Evolutionary conservation across 1,140 invertebrate species (phyloP).

Genomic region (Nylanderia fulva): DNA sequence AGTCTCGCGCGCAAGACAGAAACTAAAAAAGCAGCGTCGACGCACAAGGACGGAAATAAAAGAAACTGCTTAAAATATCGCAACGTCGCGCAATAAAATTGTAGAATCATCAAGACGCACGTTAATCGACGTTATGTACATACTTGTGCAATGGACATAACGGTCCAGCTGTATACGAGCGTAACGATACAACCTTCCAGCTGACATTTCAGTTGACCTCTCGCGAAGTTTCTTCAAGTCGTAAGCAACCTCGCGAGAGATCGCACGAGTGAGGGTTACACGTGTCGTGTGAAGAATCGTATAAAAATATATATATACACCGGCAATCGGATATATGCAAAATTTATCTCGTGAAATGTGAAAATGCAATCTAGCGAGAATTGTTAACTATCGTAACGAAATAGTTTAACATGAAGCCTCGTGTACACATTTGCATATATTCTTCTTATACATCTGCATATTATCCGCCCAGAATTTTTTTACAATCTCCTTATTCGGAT

Average conservation of each 20-base stretch:
- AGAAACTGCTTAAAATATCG: neutral
- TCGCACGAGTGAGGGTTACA: constrained; percentile 40
- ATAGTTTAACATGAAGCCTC: neutral
- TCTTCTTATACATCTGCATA: neutral
- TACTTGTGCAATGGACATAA: constrained; percentile 36
- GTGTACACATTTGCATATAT: no score
- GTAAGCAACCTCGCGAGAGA: constrained; percentile 28
- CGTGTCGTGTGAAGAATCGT: constrained; percentile 12
- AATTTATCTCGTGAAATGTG: constrained; percentile 19
- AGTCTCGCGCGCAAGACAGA: neutral
- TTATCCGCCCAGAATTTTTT: neutral
- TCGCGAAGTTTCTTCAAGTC: constrained; percentile 59
- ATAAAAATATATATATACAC: neutral
- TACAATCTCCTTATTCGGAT: neutral
- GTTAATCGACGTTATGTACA: neutral
- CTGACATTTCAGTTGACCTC: constrained; percentile 70
- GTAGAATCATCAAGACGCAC: neutral
- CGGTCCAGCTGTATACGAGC: constrained; percentile 24
- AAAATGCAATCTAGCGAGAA: neutral
- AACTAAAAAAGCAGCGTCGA: neutral
- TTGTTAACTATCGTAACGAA: constrained; percentile 24
- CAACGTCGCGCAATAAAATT: constrained; percentile 25
- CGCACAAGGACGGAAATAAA: neutral
- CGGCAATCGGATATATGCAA: neutral
- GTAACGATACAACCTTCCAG: constrained; percentile 57